A percentile compares a stretch with the other conserved stretches of the same genome.
phyloP scores from a whole-genome alignment of 1,140 invertebrate genomes.

The Drosophila willistoni region DNA sequence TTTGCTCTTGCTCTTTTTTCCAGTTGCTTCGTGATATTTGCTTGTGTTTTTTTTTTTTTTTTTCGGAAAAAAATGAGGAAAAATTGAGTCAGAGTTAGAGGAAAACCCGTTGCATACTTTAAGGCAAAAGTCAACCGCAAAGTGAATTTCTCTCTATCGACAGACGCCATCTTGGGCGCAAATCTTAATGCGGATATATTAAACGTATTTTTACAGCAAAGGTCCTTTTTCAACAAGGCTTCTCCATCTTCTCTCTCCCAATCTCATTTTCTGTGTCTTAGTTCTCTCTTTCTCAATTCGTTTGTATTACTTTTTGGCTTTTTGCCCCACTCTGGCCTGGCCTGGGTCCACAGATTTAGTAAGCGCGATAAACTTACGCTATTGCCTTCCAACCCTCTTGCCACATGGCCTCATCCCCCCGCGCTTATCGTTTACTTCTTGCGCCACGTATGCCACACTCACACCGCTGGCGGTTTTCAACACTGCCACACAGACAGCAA shows the following conservation, averaged over 20 bases:
- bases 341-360: conserved; percentile 64
- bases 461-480: conserved; percentile 49
- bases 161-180: conserved; percentile 48
- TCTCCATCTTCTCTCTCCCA: conserved; percentile 52
- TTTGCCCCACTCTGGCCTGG: conserved; percentile 48
- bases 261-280: background rate
- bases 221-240: conserved; percentile 28
- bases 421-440: background rate
- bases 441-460: background rate
- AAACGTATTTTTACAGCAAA: conserved; percentile 77
- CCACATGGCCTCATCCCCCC: background rate
- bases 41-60: conserved; percentile 25
- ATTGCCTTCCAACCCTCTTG: conserved; percentile 6
- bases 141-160: conserved; percentile 68
- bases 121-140: conserved; percentile 63
- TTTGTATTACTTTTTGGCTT: conserved; percentile 54
- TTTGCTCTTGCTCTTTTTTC: conserved; percentile 17
- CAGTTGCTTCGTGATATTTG: conserved; percentile 53
- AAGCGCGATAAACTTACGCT: conserved; percentile 66
- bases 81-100: conserved; percentile 21
- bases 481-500: conserved; percentile 53
- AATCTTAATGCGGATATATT: conserved; percentile 80
- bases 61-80: conserved; percentile 11
- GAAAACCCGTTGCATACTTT: conserved; percentile 59
- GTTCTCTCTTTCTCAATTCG: conserved; percentile 57